Base-by-base conservation (phyloP, 2,797 vertebrate species). In the Gallinago nigripennis region DNA sequence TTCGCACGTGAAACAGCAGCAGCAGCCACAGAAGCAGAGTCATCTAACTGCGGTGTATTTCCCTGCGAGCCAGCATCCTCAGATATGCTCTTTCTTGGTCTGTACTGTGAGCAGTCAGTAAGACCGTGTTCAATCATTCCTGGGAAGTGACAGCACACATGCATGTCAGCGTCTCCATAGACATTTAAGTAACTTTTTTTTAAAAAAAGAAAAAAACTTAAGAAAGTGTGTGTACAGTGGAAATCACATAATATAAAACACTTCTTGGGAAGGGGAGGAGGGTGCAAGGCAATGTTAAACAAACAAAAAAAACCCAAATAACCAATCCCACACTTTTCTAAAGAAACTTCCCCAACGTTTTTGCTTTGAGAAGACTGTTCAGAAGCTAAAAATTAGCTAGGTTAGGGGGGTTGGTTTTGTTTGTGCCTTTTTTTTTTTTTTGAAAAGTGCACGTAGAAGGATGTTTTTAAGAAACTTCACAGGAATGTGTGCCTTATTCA, bases 61-160 rank as follows among this genome's bases (percentile, higher is more conserved):
- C 98, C 98, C 60, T 95, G 96, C 75, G 97, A 96, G 30, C 96
- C 95, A 31, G 56, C 37, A 43, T 99, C 99, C 82, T 99, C 99
- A 0, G 99, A 99, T 41, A 98, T 6, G 54, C 99, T 99, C 97
- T 98, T 98, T 93, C 98, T 98, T 1, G 99, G 98, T 75, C 97
- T 98, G 83, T 99, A 99, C 81, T 99, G 99, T 24, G 99, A 99
- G 56, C 98, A 99, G 97, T 99, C 99, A 61, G 97, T 98, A 88
- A 99, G 98, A 81, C 99, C 99, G 50, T 99, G 99, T 87, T 99
- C 99, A 48, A 99, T 98, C 99, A 99, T 98, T 53, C 99, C 99
- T 99, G 90, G 24, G 95, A 97, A 84, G 70, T 0, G 39, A 63
- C 16, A 88, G 57, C 60, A 91, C 2, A 45, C 9, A 51, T 2